Evolutionary conservation across 37 sponge, comb jelly and placozoan species (phyloP).

Genomic region (Bolinopsis microptera): DNA sequence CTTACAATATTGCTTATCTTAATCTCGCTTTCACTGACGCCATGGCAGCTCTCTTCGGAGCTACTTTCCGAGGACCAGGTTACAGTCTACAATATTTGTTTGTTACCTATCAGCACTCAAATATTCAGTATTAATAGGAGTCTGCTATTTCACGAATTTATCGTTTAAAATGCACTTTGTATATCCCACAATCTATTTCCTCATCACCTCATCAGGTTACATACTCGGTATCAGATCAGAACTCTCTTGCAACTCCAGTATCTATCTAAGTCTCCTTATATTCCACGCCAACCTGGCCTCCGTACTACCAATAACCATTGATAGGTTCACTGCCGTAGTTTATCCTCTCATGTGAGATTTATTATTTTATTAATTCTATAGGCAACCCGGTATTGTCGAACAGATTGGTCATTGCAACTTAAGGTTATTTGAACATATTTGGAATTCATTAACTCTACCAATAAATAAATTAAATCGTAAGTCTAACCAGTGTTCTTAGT

Average conservation of each 20-base stretch:
- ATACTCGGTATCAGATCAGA: background rate
- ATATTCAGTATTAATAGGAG: too few relatives aligned
- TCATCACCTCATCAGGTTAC: background rate
- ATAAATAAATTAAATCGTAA: too few relatives aligned
- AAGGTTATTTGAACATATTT: too few relatives aligned
- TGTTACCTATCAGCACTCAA: too few relatives aligned
- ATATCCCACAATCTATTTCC: too few relatives aligned
- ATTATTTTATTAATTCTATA: too few relatives aligned
- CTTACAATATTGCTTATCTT: background rate
- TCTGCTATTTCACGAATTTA: too few relatives aligned
- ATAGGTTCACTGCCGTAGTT: slow-evolving; percentile 28
- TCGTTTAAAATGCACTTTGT: too few relatives aligned
- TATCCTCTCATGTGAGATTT: background rate
- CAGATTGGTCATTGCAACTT: too few relatives aligned
- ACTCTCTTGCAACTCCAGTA: background rate
- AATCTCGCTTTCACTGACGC: slow-evolving; percentile 14
- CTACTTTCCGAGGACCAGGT: slow-evolving; percentile 25
- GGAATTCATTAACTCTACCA: too few relatives aligned
- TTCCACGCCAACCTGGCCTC: slow-evolving; percentile 22
- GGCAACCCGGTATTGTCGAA: background rate
- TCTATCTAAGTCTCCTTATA: background rate
- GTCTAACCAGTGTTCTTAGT: too few relatives aligned
- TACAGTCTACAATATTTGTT: too few relatives aligned
- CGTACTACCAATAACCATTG: slow-evolving; percentile 1
- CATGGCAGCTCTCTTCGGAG: background rate